Percentiles rank a stretch among this genome's conserved stretches.
phyloP scores from a whole-genome alignment of 2,797 vertebrate species.

The Psittacula echo region DNA sequence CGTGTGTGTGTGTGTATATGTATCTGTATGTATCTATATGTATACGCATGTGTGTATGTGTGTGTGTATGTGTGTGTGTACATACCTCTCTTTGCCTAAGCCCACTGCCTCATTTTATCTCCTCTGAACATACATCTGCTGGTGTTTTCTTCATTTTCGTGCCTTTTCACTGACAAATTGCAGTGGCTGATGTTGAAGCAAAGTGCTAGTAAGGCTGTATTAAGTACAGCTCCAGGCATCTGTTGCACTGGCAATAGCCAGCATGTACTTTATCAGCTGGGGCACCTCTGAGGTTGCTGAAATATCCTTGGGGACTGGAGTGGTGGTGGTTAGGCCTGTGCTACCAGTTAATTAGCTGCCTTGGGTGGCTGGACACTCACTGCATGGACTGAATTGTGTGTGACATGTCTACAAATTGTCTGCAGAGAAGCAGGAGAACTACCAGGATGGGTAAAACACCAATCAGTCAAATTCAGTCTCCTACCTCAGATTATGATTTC shows the following conservation, averaged over 20 bases:
- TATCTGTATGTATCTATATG: too few species aligned
- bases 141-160: neutral
- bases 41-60: too few species aligned
- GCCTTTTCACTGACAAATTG: neutral
- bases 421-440: neutral
- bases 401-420: fast-evolving
- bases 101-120: neutral
- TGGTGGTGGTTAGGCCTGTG: fast-evolving
- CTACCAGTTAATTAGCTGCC: fast-evolving
- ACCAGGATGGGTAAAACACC: neutral
- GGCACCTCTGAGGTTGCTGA: neutral
- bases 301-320: neutral
- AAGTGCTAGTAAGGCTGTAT: neutral
- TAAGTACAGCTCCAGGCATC: neutral
- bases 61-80: neutral
- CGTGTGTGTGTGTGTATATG: fast-evolving
- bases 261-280: neutral
- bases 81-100: neutral
- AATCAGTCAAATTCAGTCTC: neutral
- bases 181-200: neutral
- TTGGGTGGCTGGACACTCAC: too few species aligned
- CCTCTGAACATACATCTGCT: neutral
- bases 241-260: neutral
- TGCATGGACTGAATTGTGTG: neutral
- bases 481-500: fast-evolving